phyloP scores from a whole-genome alignment of 2,888 invertebrate genomes.

The Ormyrus thymus region DNA sequence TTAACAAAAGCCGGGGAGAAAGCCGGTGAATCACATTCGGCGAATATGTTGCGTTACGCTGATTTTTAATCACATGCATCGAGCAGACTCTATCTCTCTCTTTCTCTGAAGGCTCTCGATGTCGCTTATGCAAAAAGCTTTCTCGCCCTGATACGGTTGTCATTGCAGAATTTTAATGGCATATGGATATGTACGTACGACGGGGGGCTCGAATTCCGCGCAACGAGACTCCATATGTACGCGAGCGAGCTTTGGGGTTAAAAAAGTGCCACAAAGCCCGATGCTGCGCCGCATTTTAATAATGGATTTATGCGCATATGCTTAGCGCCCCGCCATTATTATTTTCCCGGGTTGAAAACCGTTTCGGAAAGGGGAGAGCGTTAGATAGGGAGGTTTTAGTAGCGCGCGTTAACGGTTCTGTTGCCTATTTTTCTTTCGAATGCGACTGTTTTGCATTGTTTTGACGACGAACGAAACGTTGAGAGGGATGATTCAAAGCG shows the following conservation, averaged over 20 bases:
- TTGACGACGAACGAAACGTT: not conserved
- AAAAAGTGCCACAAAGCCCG: slow-evolving; percentile 65
- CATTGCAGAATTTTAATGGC: slow-evolving; percentile 65
- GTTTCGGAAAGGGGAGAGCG: not conserved
- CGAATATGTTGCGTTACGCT: slow-evolving; percentile 10
- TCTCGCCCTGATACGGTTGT: slow-evolving; percentile 50
- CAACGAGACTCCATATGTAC: slow-evolving; percentile 64
- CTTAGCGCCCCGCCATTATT: slow-evolving; percentile 70
- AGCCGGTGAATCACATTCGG: slow-evolving; percentile 35
- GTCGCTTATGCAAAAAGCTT: slow-evolving; percentile 58
- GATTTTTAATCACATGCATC: slow-evolving; percentile 48
- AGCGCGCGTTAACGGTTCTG: slow-evolving; percentile 23
- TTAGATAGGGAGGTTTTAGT: not conserved
- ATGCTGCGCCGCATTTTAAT: slow-evolving; percentile 68
- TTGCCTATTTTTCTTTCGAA: not conserved
- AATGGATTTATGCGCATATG: slow-evolving; percentile 75
- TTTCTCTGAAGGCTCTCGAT: slow-evolving; percentile 6
- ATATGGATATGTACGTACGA: slow-evolving; percentile 63
- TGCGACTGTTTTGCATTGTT: slow-evolving; percentile 20
- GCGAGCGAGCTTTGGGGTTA: slow-evolving; percentile 46
- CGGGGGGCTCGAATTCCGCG: slow-evolving; percentile 15
- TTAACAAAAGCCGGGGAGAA: slow-evolving; percentile 20
- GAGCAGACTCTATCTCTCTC: not conserved
- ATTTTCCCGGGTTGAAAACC: slow-evolving; percentile 55
- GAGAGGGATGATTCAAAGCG: too few relatives aligned